A percentile compares a stretch with the other conserved stretches of the same genome.
phyloP scores from a whole-genome alignment of 2,888 invertebrate species.

The Apamea monoglypha region DNA sequence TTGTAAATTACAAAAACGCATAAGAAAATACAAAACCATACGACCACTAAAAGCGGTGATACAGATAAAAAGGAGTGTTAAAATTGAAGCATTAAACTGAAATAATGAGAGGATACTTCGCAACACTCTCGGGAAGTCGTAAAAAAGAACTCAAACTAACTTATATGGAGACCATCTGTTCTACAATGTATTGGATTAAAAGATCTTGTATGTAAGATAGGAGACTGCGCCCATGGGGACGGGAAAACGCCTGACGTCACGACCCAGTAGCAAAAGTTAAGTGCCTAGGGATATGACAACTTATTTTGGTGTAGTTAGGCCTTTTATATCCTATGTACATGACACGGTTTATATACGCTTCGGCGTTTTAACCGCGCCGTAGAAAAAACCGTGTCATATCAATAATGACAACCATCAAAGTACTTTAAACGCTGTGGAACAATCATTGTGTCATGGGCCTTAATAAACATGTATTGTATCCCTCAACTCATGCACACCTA shows the following conservation, averaged over 20 bases:
- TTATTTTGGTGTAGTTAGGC: background rate
- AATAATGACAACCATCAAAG: too few relatives aligned
- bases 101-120: slow-evolving; percentile 51
- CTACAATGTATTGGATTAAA: slow-evolving; percentile 52
- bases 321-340: background rate
- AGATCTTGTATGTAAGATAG: slow-evolving; percentile 27
- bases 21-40: slow-evolving; percentile 4
- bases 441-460: too few relatives aligned
- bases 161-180: slow-evolving; percentile 57
- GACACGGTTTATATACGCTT: background rate
- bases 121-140: slow-evolving; percentile 55
- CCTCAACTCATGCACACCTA: too few relatives aligned
- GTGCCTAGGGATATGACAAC: background rate
- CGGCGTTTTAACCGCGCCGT: background rate
- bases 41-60: slow-evolving; percentile 14
- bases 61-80: slow-evolving; percentile 31
- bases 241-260: slow-evolving; percentile 12
- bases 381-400: too few relatives aligned
- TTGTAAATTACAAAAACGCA: background rate
- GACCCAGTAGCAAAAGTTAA: slow-evolving; percentile 15
- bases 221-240: slow-evolving; percentile 31
- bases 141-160: slow-evolving; percentile 56
- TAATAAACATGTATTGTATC: too few relatives aligned
- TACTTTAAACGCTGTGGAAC: too few relatives aligned
- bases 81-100: slow-evolving; percentile 48